A percentile compares a stretch with the other conserved stretches of the same genome.
Conservation (phyloP, 1,140 invertebrate species). For the Plodia interpunctella region DNA sequence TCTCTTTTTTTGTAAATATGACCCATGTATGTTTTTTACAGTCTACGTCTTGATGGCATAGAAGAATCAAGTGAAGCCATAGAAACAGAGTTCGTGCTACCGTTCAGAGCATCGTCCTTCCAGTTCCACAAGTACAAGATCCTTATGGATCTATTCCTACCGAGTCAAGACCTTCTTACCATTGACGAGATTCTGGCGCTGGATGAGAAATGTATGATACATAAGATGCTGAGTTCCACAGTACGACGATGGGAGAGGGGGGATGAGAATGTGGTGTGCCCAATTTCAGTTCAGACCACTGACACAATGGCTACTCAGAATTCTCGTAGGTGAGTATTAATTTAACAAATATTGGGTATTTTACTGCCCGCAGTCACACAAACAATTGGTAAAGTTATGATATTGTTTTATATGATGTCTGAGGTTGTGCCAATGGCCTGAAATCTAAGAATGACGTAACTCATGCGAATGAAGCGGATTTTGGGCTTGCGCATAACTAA, state of each 20-base stretch:
- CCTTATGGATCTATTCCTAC: conserved; percentile 78
- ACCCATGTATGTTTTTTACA: conserved; percentile 40
- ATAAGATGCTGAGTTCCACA: conserved; percentile 79
- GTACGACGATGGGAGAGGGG: conserved; percentile 75
- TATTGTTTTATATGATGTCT: too few species aligned
- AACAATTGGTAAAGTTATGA: too few species aligned
- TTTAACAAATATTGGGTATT: too few species aligned
- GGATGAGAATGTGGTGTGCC: conserved; percentile 73
- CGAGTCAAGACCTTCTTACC: conserved; percentile 68
- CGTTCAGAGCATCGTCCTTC: conserved; percentile 78
- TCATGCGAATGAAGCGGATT: too few species aligned
- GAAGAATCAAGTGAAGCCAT: conserved; percentile 64
- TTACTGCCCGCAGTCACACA: too few species aligned
- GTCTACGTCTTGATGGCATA: conserved; percentile 81
- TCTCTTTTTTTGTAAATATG: too few species aligned
- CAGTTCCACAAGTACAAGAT: conserved; percentile 79
- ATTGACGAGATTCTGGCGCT: conserved; percentile 64
- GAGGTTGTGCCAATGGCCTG: too few species aligned
- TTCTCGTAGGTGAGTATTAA: conserved; percentile 38
- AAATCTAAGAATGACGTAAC: too few species aligned
- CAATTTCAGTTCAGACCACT: conserved; percentile 46
- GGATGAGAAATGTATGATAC: conserved; percentile 78
- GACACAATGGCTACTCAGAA: conserved; percentile 40
- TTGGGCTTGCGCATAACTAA: too few species aligned
- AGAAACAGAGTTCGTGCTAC: conserved; percentile 74